phyloP scores from a whole-genome alignment of 2,888 invertebrate species.

The Busseola fusca region DNA sequence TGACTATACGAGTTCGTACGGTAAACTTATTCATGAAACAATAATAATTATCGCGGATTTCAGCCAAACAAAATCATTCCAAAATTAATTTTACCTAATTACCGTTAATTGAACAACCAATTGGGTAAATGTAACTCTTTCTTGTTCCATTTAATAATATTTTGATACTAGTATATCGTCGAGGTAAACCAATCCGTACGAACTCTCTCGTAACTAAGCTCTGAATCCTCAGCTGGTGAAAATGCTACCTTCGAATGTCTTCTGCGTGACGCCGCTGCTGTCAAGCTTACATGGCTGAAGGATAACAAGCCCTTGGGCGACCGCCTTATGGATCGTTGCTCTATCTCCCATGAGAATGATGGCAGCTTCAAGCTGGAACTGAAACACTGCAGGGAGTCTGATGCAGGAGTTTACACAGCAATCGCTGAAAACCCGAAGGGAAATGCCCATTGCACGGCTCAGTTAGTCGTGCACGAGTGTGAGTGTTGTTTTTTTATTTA shows the following conservation, averaged over 20 bases:
- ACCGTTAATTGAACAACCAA: background rate
- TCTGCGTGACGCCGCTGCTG: constrained; percentile 89
- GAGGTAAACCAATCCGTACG: constrained; percentile 70
- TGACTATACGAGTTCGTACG: constrained; percentile 75
- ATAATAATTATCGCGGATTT: constrained; percentile 1
- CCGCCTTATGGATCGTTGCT: constrained; percentile 92
- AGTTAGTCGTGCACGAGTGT: constrained; percentile 96
- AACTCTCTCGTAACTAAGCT: constrained; percentile 73
- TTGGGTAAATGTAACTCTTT: constrained; percentile 1
- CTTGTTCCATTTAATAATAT: constrained; percentile 9
- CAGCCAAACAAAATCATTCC: background rate
- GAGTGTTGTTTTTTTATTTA: constrained; percentile 77
- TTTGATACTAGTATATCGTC: constrained; percentile 28
- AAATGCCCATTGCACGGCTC: constrained; percentile 95
- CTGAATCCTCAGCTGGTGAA: constrained; percentile 92
- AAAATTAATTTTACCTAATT: constrained; percentile 22
- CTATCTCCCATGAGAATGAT: constrained; percentile 88
- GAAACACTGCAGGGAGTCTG: constrained; percentile 92
- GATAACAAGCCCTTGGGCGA: constrained; percentile 95
- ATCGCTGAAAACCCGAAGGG: constrained; percentile 95
- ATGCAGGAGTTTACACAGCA: constrained; percentile 97
- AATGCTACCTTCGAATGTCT: constrained; percentile 94
- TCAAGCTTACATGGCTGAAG: constrained; percentile 94
- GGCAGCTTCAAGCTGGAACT: constrained; percentile 92
- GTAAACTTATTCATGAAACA: constrained; percentile 44